Base-by-base conservation (phyloP, 2,888 invertebrate genomes). In the Hedychridium roseum region DNA sequence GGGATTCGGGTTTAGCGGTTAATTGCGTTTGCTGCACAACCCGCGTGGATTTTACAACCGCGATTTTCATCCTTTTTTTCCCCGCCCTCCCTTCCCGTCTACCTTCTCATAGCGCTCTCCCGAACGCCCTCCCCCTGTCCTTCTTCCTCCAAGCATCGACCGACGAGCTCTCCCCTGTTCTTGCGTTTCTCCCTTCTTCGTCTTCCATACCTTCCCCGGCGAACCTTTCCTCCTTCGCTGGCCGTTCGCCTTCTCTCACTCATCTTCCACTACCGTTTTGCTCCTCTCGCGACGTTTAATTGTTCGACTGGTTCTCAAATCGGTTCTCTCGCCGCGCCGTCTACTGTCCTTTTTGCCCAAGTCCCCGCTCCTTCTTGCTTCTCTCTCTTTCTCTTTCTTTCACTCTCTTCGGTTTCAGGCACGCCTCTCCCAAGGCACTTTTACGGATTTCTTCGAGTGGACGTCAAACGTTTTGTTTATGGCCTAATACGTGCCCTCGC, bases 21-120 rank as follows among this genome's bases (percentile, higher is more conserved):
- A 77, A 76, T 77, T 76, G 72, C 74, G 70, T 76, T 77, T 69
- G 67, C 70, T 69, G 71, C 73, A n/a, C n/a, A 67, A 68, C 65
- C 66, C 65, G 70, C 68, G 70, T 67, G 73, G 70, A 72, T 73
- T 74, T 73, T 73, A 73, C 70, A 70, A 62, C 71, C 67, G 60
- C 67, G 71, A 69, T 71, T 73, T 73, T 71, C 70, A 70, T 70
- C 65, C 67, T 73, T 71, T 68, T 64, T 68, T 63, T 65, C 63
- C 55, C 54, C 44, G 43, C 50, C 48, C 41, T 43, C 41, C 21
- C 50, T 21, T 32, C 36, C n/a, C n/a, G n/a, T n/a, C n/a, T n/a
- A n/a, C n/a, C n/a, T n/a, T n/a, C n/a, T n/a, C n/a, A n/a, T n/a
- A n/a, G n/a, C n/a, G n/a, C n/a, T n/a, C n/a, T n/a, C n/a, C n/a